A percentile compares a stretch with the other conserved stretches of the same genome.
phyloP scores from a whole-genome alignment of 2,888 invertebrate species.

The Limnephilus rhombicus region DNA sequence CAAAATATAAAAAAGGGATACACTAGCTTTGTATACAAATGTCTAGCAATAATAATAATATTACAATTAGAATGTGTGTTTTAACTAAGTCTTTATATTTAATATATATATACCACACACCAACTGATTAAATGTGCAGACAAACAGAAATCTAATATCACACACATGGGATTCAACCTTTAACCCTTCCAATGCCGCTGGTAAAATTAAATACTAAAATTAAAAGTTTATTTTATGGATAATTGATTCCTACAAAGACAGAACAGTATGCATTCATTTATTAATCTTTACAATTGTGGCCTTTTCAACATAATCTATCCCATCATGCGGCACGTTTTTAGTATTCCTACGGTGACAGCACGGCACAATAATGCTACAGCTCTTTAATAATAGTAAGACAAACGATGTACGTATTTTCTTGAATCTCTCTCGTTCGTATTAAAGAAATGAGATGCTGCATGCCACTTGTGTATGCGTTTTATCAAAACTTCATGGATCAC shows the following conservation, averaged over 20 bases:
- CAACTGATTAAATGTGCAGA: slow-evolving; percentile 33
- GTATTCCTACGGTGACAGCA: no score
- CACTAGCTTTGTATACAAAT: slow-evolving; percentile 23
- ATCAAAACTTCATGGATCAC: no score
- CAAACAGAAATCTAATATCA: slow-evolving; percentile 39
- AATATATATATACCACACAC: slow-evolving; percentile 21
- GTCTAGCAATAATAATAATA: background rate
- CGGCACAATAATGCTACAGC: no score
- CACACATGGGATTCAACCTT: background rate
- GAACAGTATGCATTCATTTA: background rate
- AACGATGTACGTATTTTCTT: no score
- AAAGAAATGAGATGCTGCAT: no score
- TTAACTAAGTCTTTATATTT: slow-evolving; percentile 40
- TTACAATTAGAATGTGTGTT: slow-evolving; percentile 23
- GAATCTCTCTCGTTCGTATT: no score
- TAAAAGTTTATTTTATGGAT: background rate
- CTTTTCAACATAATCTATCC: no score
- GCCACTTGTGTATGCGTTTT: no score
- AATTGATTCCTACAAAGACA: background rate
- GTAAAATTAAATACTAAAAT: background rate
- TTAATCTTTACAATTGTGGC: no score
- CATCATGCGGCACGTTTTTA: no score
- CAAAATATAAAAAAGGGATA: slow-evolving; percentile 24
- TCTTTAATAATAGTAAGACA: no score
- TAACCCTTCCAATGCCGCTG: background rate